Base-by-base conservation (phyloP, 2,888 invertebrate genomes). In the Drosophila lutescens region DNA sequence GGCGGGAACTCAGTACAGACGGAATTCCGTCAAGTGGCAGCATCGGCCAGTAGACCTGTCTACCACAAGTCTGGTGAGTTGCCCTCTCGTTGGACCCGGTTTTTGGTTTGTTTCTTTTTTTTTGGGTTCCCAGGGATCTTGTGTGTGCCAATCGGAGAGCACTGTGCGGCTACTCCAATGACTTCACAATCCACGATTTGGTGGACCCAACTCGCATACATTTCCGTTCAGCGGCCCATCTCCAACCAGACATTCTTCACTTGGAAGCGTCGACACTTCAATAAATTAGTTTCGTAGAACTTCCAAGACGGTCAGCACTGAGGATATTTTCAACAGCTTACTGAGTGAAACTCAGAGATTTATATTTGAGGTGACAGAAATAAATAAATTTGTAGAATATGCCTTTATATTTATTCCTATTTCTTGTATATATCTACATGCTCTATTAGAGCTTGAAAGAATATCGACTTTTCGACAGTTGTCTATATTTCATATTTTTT, bases 241-340 rank as follows among this genome's bases (percentile, higher is more conserved):
- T 70, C 66, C 46, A 70, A 70, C 71, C 57, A 70, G 66, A 57
- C 55, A 51, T 68, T 71, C 43, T 71, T 71, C 38, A 46, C 50
- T 66, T 41, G 55, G 54, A 55, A 32, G 66, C 67, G 74, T 60
- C 73, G 89, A 51, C 89, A 80, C 86, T 89, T 75, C 78, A 85
- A 78, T 86, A 85, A 85, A 85, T 85, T 85, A 85, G 84, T 85
- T 85, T 85, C 84, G 89, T 86, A 85, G 84, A 85, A 85, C 89
- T 89, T 86, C 79, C 85, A 77, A 77, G 82, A 69, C 59, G 76
- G 50, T 71, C 49, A 43, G 30, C 72, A 57, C 26, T 26, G 26
- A 26, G 26, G 26, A 26, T 4, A 26, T 26, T 26, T 26, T 26
- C 26, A 5, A 26, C 26, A 6, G 26, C 5, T 26, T 26, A 6